Base-by-base conservation (phyloP, 2,113 vertebrate species). In the Heterotis niloticus region DNA sequence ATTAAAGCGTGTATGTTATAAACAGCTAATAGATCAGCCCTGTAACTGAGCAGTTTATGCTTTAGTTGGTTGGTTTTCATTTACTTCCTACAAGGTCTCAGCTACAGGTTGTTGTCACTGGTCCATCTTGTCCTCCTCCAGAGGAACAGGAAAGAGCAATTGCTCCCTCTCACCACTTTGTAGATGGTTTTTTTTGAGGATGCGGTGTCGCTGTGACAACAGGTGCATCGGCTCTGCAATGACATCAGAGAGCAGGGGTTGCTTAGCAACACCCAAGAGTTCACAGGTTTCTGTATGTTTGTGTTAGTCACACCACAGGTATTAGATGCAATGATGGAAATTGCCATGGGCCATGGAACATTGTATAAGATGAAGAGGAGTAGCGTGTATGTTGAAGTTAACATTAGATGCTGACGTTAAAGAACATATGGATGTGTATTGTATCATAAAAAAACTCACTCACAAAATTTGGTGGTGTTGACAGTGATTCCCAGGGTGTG, bases 141-240 rank as follows among this genome's bases (percentile, higher is more conserved):
- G 34, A 44, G 34, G 34, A 44, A 44, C 34, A 7, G 34, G 34
- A 44, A 7, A 44, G 34, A 44, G 34, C n/a, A n/a, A n/a, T 20
- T 24, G 16, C 10, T 23, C 24, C 24, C 54, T 4, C 7, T 57
- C 17, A 24, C 3, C 18, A 44, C 75, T 78, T 75, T 67, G n/a
- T 60, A 60, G 64, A 72, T 0, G 34, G 60, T 76, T 82, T 80
- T 0, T 34, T 66, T 77, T 82, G 78, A 84, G 81, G 83, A 88
- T 62, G 65, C 82, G 82, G 80, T 51, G 87, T 89, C 83, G 44
- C 85, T 86, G 67, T 83, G 85, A 84, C 85, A 89, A 89, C 90
- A 88, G 85, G 87, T 91, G 88, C 79, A 82, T 57, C 82, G 78
- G 82, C 80, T 79, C 79, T 66, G 74, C 78, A 14, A 64, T 71